Percentiles rank a stretch among this genome's conserved stretches.
These are phyloP conservation scores for Platerodrilus igneus DNA, from an alignment of 2,888 invertebrate genomes.

Conservation along the genomic window DNA sequence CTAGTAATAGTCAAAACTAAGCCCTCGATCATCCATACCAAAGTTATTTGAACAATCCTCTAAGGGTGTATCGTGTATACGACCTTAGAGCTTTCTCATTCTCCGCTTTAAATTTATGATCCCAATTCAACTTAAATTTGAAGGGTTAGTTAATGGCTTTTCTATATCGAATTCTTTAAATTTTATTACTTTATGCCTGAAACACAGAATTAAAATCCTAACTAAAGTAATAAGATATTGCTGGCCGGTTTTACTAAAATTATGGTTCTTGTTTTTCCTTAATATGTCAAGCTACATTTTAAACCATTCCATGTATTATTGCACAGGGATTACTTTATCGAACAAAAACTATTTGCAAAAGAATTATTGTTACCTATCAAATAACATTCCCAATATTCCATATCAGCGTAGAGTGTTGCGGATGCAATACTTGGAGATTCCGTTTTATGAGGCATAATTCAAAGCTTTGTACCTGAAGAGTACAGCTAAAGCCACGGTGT, in stretches of 20 bases:
- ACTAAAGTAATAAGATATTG: slow-evolving; percentile 9
- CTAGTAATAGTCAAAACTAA: no score
- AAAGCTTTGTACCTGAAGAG: slow-evolving; percentile 28
- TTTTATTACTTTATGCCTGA: no score
- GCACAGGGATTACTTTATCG: slow-evolving; percentile 21
- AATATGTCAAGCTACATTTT: slow-evolving; percentile 10
- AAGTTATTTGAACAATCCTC: no score
- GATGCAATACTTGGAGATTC: slow-evolving; percentile 39
- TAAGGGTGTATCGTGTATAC: no score
- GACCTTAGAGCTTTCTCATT: no score
- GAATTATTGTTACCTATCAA: slow-evolving; percentile 46
- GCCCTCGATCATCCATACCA: no score
- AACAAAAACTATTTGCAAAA: slow-evolving; percentile 40
- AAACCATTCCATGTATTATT: slow-evolving; percentile 16
- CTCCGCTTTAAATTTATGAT: slow-evolving; percentile 1
- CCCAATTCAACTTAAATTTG: background rate
- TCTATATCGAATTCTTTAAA: no score
- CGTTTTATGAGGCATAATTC: slow-evolving; percentile 37
- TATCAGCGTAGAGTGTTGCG: slow-evolving; percentile 41
- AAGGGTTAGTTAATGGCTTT: no score
- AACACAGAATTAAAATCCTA: no score
- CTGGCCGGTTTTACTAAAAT: slow-evolving; percentile 8
- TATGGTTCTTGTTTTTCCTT: slow-evolving; percentile 12
- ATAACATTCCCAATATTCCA: slow-evolving; percentile 47
- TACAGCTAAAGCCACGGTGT: slow-evolving; percentile 22